Evolutionary conservation across 2,113 vertebrate species (phyloP).

Genomic region (Tachycineta bicolor): DNA sequence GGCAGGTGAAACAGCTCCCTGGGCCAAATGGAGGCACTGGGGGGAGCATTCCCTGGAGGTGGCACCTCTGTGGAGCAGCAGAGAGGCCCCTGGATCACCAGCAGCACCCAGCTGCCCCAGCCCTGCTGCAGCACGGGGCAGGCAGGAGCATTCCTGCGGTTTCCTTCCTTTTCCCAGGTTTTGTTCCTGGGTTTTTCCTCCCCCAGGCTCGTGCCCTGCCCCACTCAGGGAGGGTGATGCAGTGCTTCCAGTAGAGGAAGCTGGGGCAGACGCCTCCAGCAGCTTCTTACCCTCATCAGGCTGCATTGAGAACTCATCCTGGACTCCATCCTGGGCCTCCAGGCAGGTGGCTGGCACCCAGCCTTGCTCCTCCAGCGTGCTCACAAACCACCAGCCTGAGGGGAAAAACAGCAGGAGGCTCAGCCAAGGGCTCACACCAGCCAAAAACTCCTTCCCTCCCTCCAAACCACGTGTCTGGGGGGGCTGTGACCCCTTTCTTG

Average conservation of each 20-base stretch:
- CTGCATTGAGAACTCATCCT: slow-evolving; percentile 89
- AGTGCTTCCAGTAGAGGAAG: not conserved
- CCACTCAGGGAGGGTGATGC: not conserved
- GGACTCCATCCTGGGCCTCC: slow-evolving; percentile 92
- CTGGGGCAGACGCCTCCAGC: not conserved
- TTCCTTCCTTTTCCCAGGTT: not conserved
- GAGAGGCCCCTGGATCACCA: not conserved
- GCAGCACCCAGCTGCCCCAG: not conserved
- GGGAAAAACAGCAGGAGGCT: not conserved
- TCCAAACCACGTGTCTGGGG: not conserved
- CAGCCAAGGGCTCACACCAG: not conserved
- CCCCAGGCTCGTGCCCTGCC: not conserved
- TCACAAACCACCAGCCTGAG: slow-evolving; percentile 98
- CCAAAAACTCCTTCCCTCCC: not conserved
- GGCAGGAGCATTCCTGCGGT: not conserved
- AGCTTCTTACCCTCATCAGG: slow-evolving; percentile 88
- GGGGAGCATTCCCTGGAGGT: not conserved
- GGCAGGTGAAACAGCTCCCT: not conserved
- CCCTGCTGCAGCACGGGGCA: not conserved
- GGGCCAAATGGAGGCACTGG: not conserved
- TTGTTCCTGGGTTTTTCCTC: not conserved
- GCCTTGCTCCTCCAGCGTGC: slow-evolving; percentile 93
- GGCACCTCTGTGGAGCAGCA: not conserved
- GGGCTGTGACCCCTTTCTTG: not conserved
- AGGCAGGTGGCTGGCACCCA: slow-evolving; percentile 98